Conservation (phyloP, 2,888 invertebrate genomes). For the Lamellibrachia columna region DNA sequence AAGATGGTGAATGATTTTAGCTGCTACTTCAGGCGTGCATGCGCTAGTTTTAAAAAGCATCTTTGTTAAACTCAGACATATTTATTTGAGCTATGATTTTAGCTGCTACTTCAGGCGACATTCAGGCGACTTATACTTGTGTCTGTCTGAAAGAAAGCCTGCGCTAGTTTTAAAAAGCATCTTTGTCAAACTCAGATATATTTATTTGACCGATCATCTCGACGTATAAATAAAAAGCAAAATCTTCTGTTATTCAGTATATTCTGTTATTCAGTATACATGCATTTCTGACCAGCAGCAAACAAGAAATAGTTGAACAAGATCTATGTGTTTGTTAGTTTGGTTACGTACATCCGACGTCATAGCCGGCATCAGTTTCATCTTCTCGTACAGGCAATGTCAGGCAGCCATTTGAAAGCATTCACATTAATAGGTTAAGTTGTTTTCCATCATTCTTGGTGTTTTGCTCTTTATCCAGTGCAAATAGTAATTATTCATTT, state of each 20-base stretch:
- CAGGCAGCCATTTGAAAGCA: not conserved
- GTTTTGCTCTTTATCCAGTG: not conserved
- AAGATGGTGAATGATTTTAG: not conserved
- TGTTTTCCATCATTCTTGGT: not conserved
- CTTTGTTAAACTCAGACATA: not conserved
- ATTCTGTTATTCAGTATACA: not conserved
- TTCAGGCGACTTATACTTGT: not conserved
- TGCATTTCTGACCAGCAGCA: not conserved
- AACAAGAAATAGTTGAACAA: not conserved
- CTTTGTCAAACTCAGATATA: not conserved
- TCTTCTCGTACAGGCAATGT: not conserved
- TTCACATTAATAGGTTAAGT: not conserved
- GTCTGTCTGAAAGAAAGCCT: not conserved
- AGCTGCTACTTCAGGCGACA: not conserved
- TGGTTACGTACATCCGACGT: not conserved
- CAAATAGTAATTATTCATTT: not conserved
- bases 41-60: not conserved
- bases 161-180: not conserved
- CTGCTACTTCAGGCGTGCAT: not conserved
- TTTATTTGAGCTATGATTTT: too few species aligned
- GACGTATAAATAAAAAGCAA: too few species aligned
- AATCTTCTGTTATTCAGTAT: too few species aligned
- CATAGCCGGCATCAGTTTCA: not conserved
- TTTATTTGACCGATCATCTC: too few species aligned
- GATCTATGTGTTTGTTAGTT: not conserved